A percentile compares a stretch with the other conserved stretches of the same genome.
Conservation (phyloP, 2,888 invertebrate genomes). For the Diploptera punctata region DNA sequence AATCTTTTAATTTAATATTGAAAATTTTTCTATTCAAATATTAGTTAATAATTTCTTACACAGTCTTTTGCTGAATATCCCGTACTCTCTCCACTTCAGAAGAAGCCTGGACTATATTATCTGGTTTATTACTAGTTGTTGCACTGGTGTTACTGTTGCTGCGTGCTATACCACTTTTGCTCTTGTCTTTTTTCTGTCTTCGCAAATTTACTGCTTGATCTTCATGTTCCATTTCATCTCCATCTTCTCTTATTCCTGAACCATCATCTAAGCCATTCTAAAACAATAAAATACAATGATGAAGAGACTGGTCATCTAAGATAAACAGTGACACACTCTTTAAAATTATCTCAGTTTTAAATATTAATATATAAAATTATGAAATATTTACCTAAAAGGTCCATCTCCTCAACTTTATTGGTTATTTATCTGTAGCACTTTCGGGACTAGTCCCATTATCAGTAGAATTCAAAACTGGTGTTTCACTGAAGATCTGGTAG, state of each 20-base stretch:
- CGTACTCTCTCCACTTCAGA: conserved; percentile 23
- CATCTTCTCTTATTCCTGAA: not conserved
- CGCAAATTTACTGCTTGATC: conserved; percentile 37
- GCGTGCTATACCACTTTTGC: not conserved
- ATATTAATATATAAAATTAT: too few species aligned
- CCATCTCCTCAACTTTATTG: too few species aligned
- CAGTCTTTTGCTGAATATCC: conserved; percentile 31
- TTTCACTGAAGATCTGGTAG: too few species aligned
- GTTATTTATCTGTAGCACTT: too few species aligned
- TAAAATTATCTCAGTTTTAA: too few species aligned
- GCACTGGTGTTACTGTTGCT: conserved; percentile 26
- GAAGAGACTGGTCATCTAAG: too few species aligned
- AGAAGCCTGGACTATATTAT: conserved; percentile 31
- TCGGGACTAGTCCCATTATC: too few species aligned
- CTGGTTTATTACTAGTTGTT: conserved; percentile 27
- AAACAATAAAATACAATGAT: not conserved
- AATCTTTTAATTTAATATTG: too few species aligned
- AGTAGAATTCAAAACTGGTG: too few species aligned
- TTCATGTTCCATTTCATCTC: conserved; percentile 10
- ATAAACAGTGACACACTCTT: too few species aligned
- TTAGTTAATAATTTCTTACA: conserved; percentile 29
- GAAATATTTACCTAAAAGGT: too few species aligned
- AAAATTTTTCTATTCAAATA: too few species aligned
- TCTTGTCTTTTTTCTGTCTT: conserved; percentile 28
- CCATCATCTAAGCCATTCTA: conserved; percentile 11